phyloP scores from a whole-genome alignment of 2,113 vertebrate species.

The Phainopepla nitens region DNA sequence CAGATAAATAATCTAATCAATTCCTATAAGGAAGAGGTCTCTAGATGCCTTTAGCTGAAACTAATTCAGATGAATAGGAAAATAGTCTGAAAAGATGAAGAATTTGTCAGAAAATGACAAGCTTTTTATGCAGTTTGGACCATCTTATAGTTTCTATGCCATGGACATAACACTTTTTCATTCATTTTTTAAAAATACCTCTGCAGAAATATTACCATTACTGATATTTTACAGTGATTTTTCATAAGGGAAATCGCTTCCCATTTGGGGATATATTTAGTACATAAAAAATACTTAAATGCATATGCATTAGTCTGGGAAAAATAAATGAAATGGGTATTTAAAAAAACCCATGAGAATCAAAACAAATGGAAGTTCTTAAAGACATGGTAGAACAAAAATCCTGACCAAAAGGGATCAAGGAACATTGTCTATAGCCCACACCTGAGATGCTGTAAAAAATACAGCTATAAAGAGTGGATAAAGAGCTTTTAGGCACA shows the following conservation, averaged over 20 bases:
- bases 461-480: not conserved
- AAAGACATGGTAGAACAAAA: not conserved
- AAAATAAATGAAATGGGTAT: fast-evolving
- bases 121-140: not conserved
- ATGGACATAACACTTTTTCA: not conserved
- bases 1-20: not conserved
- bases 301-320: not conserved
- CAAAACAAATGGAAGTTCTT: not conserved
- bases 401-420: not conserved
- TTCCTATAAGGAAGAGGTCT: not conserved
- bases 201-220: not conserved
- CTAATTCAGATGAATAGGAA: constrained; percentile 12
- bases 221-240: not conserved
- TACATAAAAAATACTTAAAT: not conserved
- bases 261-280: not conserved
- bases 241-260: not conserved
- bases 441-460: not conserved
- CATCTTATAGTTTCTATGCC: not conserved
- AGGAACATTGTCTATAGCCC: not conserved
- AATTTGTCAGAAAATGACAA: constrained; percentile 15
- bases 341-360: not conserved
- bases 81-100: not conserved
- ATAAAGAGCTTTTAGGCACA: not conserved
- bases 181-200: not conserved
- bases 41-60: constrained; percentile 21